phyloP scores from a whole-genome alignment of 2,888 invertebrate species.

The Gryllus longicercus region DNA sequence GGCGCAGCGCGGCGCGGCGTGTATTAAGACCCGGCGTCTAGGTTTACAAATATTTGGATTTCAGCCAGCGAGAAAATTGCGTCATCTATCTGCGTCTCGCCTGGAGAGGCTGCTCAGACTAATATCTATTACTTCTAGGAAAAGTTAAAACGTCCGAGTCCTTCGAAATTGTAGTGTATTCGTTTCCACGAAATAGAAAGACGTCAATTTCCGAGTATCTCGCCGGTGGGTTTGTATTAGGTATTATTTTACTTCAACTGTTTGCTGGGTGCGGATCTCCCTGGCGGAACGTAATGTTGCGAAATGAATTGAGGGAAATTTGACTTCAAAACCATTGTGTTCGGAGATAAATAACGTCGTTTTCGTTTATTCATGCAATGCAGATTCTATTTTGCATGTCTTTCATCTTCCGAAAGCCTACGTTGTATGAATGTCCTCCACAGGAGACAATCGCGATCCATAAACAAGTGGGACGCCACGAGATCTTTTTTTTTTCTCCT shows the following conservation, averaged over 20 bases:
- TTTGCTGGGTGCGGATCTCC: too few relatives aligned
- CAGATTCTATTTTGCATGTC: not conserved
- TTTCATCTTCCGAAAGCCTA: not conserved
- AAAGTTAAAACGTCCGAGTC: not conserved
- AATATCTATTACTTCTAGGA: slow-evolving; percentile 17
- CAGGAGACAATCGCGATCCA: not conserved
- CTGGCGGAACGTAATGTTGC: not conserved
- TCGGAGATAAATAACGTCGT: not conserved
- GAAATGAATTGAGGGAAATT: not conserved
- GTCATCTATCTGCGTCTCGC: not conserved
- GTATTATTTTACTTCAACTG: too few relatives aligned
- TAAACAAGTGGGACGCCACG: not conserved
- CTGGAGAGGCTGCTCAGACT: not conserved
- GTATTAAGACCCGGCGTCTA: not conserved
- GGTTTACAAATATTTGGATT: slow-evolving; percentile 8
- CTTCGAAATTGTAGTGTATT: not conserved
- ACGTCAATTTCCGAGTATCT: too few relatives aligned
- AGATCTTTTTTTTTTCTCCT: not conserved
- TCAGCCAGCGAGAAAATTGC: slow-evolving; percentile 17
- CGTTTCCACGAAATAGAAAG: not conserved
- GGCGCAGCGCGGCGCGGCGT: not conserved
- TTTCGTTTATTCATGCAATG: not conserved
- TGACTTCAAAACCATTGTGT: not conserved
- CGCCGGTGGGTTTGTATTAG: too few relatives aligned
- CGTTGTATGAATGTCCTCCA: not conserved